Evolutionary conservation across 2,888 invertebrate genomes (phyloP), one percentile per base, ranked within the genome.

Genomic region (Tridacna crocea): DNA sequence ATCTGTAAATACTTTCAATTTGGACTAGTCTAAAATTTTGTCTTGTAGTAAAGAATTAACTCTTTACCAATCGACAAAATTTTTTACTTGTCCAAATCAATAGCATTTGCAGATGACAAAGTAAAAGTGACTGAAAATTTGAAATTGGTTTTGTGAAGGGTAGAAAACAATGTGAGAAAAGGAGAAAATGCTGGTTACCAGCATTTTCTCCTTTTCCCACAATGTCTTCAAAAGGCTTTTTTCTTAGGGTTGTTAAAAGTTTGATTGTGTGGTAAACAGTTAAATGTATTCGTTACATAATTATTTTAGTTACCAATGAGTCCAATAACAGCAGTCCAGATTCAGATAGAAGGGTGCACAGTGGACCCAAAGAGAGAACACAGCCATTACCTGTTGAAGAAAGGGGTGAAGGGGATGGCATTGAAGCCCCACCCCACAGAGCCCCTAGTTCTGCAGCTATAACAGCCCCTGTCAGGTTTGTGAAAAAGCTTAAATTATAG

Each of bases 331-430:
- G 48, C 24, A 78, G 80, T 2, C 77, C 84, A 48, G 89, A 87
- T 47, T 47, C 83, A 19, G 72, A 77, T 0, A 77, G 83, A 24
- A 65, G 92, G 47, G 90, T 88, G 0, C 90, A 89, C 79, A 92
- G 93, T 87, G 92, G 92, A 0, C 91, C 92, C 6, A 92, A 91
- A 80, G 93, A 93, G 80, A 88, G 93, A 24, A 91, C 90, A 36
- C 70, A 70, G 26, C 80, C 87, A 3, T 72, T 87, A 10, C 88
- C 87, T 15, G 76, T 89, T 22, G 92, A 92, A 74, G 92, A 92
- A 80, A 84, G 91, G 26, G 92, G 91, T n/a, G 90, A 88, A 47
- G 91, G 91, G 22, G 92, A 92, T 85, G 91, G 90, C 12, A 88
- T 87, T 66, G 91, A 91, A 73, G 85, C 87, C 75, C 81, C 87